Evolutionary conservation across 1,140 invertebrate species (phyloP), one percentile per base, ranked within the genome.

Genomic region (Ladona fulva): DNA sequence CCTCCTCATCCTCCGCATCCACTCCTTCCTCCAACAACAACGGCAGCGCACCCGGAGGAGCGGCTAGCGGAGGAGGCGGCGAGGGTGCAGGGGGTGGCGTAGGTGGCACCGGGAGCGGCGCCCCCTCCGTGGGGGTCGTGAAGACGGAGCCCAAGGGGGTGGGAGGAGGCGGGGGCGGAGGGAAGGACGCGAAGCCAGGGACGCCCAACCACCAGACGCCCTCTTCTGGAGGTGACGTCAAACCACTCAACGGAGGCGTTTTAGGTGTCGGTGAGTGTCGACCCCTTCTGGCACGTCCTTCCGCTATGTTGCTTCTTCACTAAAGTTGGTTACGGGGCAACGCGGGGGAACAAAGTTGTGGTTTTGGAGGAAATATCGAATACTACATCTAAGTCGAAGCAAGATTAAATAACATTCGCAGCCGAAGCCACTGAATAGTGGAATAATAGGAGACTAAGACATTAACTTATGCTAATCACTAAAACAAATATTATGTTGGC

Each of bases 161-260:
- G 19, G 80, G 78, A 1, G 77, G 74, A 78, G 77, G 44, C 14
- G 81, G 59, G 79, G 77, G 74, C 80, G 78, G 44, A 80, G 77
- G 59, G 74, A 85, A 86, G 79, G 85, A 85, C 77, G 81, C 85
- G 24, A 86, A 86, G 79, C 85, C 85, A 6, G 85, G 85, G 42
- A 86, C 85, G 74, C 85, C 85, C 10, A 82, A 83, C 52, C 52
- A 66, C 52, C 52, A 66, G 52, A 66, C 52, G 52, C 52, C 85
- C 11, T 66, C 52, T 22, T 83, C 83, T 24, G 85, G 83, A 79
- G 79, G 78, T 52, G 85, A 86, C 80, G 82, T 86, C 25, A 86
- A 86, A 81, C 85, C 85, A 29, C 80, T 85, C 75, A 86, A 86
- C 78, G 84, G 85, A 78, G 82, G 80, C 59, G 52, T 78, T 25